phyloP scores from a whole-genome alignment of 2,888 invertebrate species.

The Polyommatus icarus region DNA sequence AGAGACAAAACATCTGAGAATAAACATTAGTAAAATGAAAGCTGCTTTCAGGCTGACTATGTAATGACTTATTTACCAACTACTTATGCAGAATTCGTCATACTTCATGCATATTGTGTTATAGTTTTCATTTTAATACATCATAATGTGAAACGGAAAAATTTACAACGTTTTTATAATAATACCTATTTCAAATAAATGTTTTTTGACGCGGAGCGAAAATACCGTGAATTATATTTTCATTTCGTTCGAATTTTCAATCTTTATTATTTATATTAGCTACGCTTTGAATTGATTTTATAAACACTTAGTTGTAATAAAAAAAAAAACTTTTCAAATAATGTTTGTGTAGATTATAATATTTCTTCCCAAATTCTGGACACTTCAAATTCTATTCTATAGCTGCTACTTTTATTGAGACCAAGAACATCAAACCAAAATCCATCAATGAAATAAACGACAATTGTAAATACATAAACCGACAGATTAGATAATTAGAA shows the following conservation, averaged over 20 bases:
- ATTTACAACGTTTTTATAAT: not conserved
- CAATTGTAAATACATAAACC: constrained; percentile 20
- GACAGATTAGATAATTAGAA: constrained; percentile 6
- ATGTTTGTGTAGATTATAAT: no score
- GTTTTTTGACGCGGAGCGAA: not conserved
- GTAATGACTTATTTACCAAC: constrained; percentile 4
- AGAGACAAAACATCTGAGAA: not conserved
- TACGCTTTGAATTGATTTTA: not conserved
- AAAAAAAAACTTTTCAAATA: no score
- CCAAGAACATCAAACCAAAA: not conserved
- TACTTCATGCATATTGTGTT: constrained; percentile 5
- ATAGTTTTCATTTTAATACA: constrained; percentile 26
- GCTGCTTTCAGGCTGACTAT: constrained; percentile 9
- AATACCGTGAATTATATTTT: not conserved
- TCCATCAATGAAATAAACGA: not conserved
- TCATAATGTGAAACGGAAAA: constrained; percentile 13
- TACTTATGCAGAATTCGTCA: constrained; percentile 24
- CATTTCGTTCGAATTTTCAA: not conserved
- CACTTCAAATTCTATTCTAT: not conserved
- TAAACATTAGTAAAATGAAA: constrained; percentile 16
- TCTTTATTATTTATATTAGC: not conserved
- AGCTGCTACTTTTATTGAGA: not conserved
- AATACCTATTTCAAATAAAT: not conserved
- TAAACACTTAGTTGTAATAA: no score
- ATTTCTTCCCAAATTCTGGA: not conserved